Evolutionary conservation across 2,888 invertebrate species (phyloP).

Genomic region (Metacarcinus magister): DNA sequence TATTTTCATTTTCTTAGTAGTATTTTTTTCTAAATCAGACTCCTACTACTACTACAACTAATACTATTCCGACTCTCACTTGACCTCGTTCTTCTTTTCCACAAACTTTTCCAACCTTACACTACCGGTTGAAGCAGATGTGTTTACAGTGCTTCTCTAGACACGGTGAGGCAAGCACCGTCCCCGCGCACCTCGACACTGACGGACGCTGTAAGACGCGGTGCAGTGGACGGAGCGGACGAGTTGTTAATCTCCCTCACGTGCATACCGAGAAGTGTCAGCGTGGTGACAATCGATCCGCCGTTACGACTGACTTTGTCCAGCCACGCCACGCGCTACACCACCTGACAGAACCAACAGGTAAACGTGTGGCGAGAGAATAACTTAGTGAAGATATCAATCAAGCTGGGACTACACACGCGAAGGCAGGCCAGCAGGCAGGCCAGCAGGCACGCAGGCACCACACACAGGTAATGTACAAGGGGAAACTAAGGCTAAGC

Average conservation of each 20-base stretch:
- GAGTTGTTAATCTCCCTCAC: not conserved
- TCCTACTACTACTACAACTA: constrained; percentile 19
- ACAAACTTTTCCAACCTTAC: not conserved
- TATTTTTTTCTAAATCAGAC: not conserved
- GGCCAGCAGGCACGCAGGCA: too few relatives aligned
- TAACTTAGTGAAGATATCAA: not conserved
- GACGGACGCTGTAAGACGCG: not conserved
- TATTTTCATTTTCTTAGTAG: not conserved
- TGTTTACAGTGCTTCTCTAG: not conserved
- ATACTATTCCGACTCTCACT: not conserved
- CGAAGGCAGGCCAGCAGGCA: not conserved
- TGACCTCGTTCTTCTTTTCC: not conserved
- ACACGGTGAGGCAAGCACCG: not conserved
- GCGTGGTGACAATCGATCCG: not conserved
- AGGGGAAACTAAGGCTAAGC: not conserved
- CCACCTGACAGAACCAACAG: not conserved
- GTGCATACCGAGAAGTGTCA: not conserved
- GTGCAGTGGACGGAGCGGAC: not conserved
- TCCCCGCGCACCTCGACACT: not conserved
- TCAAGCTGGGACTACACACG: not conserved
- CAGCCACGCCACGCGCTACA: not conserved
- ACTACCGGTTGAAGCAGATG: not conserved
- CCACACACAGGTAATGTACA: not conserved
- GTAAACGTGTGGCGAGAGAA: not conserved
- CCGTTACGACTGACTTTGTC: not conserved